phyloP scores from a whole-genome alignment of 2,797 vertebrate genomes.

The Hyperoplus immaculatus region DNA sequence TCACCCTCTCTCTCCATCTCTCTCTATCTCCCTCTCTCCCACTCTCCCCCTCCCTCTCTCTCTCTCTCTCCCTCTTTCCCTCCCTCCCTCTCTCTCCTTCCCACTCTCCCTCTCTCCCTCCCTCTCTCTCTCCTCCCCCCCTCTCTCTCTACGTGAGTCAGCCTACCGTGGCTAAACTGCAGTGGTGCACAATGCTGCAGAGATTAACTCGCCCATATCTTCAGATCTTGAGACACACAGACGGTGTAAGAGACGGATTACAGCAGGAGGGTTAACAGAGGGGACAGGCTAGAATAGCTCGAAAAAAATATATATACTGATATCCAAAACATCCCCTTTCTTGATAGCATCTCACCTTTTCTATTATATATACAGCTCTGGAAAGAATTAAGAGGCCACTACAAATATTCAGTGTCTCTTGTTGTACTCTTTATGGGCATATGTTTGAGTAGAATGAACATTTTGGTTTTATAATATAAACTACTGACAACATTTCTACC shows the following conservation, averaged over 20 bases:
- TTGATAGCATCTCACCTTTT: constrained; percentile 39
- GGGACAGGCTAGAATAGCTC: constrained; percentile 27
- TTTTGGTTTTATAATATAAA: too few relatives aligned
- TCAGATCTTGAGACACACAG: constrained; percentile 56
- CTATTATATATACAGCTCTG: constrained; percentile 1
- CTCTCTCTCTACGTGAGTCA: constrained; percentile 70
- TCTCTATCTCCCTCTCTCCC: too few relatives aligned
- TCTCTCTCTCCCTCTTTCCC: too few relatives aligned
- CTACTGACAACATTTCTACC: too few relatives aligned
- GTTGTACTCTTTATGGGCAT: too few relatives aligned
- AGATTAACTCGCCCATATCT: constrained; percentile 78
- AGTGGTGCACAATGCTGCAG: constrained; percentile 79
- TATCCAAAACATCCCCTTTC: constrained; percentile 18
- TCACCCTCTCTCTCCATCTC: too few relatives aligned
- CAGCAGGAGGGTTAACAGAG: constrained; percentile 38
- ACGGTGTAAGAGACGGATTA: constrained; percentile 67
- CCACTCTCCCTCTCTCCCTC: neutral
- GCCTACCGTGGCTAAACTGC: constrained; percentile 81
- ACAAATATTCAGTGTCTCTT: too few relatives aligned
- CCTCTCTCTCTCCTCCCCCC: neutral
- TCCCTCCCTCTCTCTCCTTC: neutral
- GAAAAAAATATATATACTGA: neutral
- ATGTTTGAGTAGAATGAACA: too few relatives aligned
- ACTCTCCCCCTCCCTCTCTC: too few relatives aligned
- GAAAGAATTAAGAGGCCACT: too few relatives aligned